Base-by-base conservation (phyloP, 2,113 vertebrate genomes). In the Pelobates fuscus region DNA sequence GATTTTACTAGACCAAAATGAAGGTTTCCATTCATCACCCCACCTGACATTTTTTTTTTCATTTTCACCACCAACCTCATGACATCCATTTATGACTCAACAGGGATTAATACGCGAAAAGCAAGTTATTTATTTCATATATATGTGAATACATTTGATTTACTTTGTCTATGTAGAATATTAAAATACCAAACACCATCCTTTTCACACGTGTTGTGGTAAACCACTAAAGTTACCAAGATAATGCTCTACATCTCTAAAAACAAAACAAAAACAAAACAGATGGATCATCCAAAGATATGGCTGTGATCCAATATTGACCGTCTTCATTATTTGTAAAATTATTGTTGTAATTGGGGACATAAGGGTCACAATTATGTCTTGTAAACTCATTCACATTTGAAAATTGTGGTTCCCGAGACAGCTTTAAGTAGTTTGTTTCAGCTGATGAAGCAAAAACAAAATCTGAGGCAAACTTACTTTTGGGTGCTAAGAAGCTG, bases 121-220 rank as follows among this genome's bases (percentile, higher is more conserved):
- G 21, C 8, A 62, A 63, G 21, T 43, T 70, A 70, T 70, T 70
- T 60, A 57, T 69, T 57, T 69, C 27, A 57, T 41, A 37, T 57
- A 29, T 59, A 44, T 59, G 32, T 70, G 67, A n/a, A 58, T 70
- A 43, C 8, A 20, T 62, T 30, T 62, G 41, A 46, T 5, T 25
- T 26, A 2, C 18, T 25, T 24, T 32, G 52, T 37, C 49, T 27
- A 29, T 24, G 52, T 57, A 24, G 15, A 8, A 21, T 54, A 55
- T 23, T 17, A 43, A 65, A 8, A 1, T 2, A 67, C 29, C 18
- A 54, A 67, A 29, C 8, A 7, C 1, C 21, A 18, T 20, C 2
- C 10, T 27, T 17, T 24, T 49, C 44, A 49, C 15, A 18, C 15
- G 10, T 49, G 44, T 17, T 17, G 1, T 49, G 44, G 62, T 65